A percentile compares a stretch with the other conserved stretches of the same genome.
Conservation (phyloP, 2,888 invertebrate species). For the Acrobasis repandana region DNA sequence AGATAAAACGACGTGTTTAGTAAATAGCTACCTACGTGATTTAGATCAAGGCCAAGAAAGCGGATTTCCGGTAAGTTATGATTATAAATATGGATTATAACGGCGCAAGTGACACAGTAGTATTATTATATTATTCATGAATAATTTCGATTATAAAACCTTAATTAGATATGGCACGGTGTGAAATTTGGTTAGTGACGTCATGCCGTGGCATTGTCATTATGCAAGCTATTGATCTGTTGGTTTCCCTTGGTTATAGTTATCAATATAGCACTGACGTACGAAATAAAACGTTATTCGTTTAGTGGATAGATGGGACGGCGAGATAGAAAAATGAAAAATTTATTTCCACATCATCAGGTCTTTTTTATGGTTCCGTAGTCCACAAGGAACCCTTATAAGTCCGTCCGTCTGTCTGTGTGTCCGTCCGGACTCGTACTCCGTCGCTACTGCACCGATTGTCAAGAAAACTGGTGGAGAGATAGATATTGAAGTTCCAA, state of each 20-base stretch:
- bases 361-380: no score
- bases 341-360: no score
- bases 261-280: no score
- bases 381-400: no score
- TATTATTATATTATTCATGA: constrained; percentile 8
- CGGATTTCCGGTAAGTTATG: constrained; percentile 21
- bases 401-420: no score
- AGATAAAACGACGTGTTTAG: not conserved
- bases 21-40: not conserved
- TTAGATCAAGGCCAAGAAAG: constrained; percentile 19
- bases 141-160: constrained; percentile 2
- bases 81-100: constrained; percentile 8
- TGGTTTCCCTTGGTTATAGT: not conserved
- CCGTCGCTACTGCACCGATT: no score
- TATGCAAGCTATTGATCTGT: constrained; percentile 5
- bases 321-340: no score
- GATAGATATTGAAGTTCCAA: no score
- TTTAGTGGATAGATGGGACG: no score
- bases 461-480: no score
- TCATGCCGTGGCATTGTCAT: constrained; percentile 6
- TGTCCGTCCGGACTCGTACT: no score
- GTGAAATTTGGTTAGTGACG: constrained; percentile 5
- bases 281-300: no score
- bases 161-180: constrained; percentile 2
- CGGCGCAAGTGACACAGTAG: not conserved